Conservation (phyloP, 2,888 invertebrate species). For the Spodoptera picta region DNA sequence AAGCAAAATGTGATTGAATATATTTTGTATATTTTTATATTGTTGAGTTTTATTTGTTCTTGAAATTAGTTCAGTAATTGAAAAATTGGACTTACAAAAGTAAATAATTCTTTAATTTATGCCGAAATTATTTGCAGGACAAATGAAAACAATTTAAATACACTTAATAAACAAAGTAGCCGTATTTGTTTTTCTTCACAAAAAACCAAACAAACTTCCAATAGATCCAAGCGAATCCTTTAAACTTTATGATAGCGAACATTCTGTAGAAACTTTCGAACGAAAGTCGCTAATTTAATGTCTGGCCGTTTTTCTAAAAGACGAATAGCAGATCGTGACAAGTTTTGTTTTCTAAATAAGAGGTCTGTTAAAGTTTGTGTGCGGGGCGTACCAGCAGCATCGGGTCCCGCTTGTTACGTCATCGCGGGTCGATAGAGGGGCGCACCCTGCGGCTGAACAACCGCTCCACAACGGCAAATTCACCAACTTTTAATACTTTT, state of each 20-base stretch:
- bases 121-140: neutral
- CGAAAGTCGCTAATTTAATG: conserved; percentile 25
- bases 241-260: conserved; percentile 14
- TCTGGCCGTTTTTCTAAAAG: conserved; percentile 40
- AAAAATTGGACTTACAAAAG: too few relatives aligned
- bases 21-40: neutral
- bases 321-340: conserved; percentile 51
- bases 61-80: too few relatives aligned
- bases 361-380: conserved; percentile 56
- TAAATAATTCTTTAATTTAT: too few relatives aligned
- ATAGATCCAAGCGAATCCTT: conserved; percentile 2
- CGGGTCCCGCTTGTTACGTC: conserved; percentile 72
- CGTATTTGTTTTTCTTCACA: too few relatives aligned
- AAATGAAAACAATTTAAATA: neutral
- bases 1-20: neutral
- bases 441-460: conserved; percentile 68
- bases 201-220: neutral
- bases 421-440: conserved; percentile 76
- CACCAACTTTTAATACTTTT: conserved; percentile 72
- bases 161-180: too few relatives aligned
- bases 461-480: conserved; percentile 62
- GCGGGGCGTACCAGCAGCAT: conserved; percentile 50
- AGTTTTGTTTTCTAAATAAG: conserved; percentile 61
- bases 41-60: too few relatives aligned
- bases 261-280: conserved; percentile 18